Base-by-base conservation (phyloP, 2,888 invertebrate genomes). In the Balanococcus diminutus region DNA sequence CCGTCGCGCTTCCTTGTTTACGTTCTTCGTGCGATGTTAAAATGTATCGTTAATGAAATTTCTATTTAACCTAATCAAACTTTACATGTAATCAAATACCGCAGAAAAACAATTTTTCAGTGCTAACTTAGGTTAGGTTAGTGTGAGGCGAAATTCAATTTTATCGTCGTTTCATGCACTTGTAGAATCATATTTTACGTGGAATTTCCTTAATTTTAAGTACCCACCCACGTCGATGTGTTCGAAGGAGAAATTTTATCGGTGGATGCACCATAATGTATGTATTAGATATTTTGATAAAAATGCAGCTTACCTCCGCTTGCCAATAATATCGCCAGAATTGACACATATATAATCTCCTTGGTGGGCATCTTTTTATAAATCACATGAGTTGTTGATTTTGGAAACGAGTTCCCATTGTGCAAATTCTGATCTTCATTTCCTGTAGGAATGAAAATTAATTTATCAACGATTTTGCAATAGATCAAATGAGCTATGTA, bases 1-100 rank as follows among this genome's bases (percentile, higher is more conserved):
- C n/a, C n/a, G n/a, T n/a, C n/a, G n/a, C n/a, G n/a, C 67, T 75
- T 75, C 75, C 75, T 75, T 75, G 75, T 75, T 75, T 75, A 75
- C 36, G 32, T 75, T 75, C 75, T 32, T 75, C 75, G 75, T 75
- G 75, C 32, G 4, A 75, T 36, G 75, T 75, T 75, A 75, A 32
- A 75, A 75, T 36, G 75, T 32, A 32, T 75, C 75, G 32, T 75
- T 75, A 75, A 75, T 75, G 75, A 75, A 75, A 75, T 75, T 75
- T 75, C 75, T 75, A 75, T 75, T 75, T 75, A 75, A 36, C 75
- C 36, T 75, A 75, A 75, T 75, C 75, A 75, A 75, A 75, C 75
- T 75, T 75, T 36, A 75, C 75, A 19, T 75, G 36, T 75, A 75
- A 75, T 32, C 32, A 75, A 75, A 75, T 75, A 75, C 36, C 32